Conservation (phyloP, 2,797 vertebrate species). For the Pseudochirops corinnae region DNA sequence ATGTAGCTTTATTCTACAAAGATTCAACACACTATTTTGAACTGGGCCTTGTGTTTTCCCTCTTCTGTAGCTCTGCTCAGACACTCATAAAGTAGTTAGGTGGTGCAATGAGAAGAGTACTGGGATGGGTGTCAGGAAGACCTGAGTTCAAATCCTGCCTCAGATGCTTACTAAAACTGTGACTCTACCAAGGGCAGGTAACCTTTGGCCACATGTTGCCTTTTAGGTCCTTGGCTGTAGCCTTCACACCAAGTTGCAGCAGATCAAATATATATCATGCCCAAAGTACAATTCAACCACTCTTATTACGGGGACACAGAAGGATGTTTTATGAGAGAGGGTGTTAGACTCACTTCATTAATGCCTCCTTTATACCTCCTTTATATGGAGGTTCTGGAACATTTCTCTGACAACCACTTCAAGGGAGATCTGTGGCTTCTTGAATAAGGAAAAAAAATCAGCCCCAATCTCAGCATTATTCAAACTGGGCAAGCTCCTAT, state of each 20-base stretch:
- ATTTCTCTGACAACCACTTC: background rate
- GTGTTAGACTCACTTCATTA: background rate
- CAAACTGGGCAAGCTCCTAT: background rate
- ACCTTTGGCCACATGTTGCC: too few species aligned
- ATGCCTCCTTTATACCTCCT: background rate
- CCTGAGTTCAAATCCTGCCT: background rate
- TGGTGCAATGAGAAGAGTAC: background rate
- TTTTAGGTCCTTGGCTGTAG: too few species aligned
- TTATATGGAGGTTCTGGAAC: background rate
- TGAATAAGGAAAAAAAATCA: background rate
- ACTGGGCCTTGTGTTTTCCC: background rate
- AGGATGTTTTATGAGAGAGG: background rate
- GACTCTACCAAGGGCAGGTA: background rate
- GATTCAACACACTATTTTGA: background rate
- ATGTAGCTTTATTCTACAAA: background rate
- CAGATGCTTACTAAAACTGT: background rate
- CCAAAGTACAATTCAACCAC: background rate
- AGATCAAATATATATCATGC: background rate
- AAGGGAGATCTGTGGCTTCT: background rate
- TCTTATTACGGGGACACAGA: background rate
- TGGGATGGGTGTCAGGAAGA: background rate
- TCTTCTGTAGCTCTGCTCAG: background rate
- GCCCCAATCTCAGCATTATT: background rate
- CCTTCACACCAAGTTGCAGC: background rate
- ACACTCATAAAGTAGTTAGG: background rate